These are phyloP conservation scores for Drosophila nigromelanica DNA, from an alignment of 1,140 invertebrate genomes.

Conservation along the genomic window DNA sequence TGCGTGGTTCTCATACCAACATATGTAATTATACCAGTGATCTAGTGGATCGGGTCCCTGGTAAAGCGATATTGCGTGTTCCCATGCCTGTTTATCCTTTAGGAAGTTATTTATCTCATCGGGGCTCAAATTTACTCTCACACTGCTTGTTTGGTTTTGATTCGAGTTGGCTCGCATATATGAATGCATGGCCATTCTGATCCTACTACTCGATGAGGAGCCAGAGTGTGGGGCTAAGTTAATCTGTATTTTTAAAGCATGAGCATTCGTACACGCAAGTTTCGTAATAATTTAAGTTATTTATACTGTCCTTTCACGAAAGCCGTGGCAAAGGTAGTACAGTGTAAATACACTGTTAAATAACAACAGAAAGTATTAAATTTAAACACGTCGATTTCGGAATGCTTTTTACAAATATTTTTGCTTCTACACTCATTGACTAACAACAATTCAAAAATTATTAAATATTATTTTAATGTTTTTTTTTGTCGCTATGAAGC, in stretches of 20 bases:
- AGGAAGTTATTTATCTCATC: slow-evolving; percentile 79
- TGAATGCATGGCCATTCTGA: slow-evolving; percentile 68
- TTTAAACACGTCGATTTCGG: neutral
- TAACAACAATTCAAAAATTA: slow-evolving; percentile 32
- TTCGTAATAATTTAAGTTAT: slow-evolving; percentile 49
- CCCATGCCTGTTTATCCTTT: slow-evolving; percentile 87
- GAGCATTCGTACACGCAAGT: slow-evolving; percentile 28
- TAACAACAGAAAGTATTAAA: slow-evolving; percentile 1
- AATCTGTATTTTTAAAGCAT: slow-evolving; percentile 12
- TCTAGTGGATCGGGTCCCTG: slow-evolving; percentile 93
- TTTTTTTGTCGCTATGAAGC: slow-evolving; percentile 39
- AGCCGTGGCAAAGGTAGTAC: slow-evolving; percentile 3
- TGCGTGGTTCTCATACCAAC: slow-evolving; percentile 95
- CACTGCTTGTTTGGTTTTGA: slow-evolving; percentile 39
- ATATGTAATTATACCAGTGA: slow-evolving; percentile 94
- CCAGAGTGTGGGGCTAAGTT: slow-evolving; percentile 1
- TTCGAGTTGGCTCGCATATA: slow-evolving; percentile 61
- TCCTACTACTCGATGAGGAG: slow-evolving; percentile 3
- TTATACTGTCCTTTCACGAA: slow-evolving; percentile 29
- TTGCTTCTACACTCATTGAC: slow-evolving; percentile 20
- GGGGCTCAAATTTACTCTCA: slow-evolving; percentile 42
- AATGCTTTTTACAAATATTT: slow-evolving; percentile 1
- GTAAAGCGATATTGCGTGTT: slow-evolving; percentile 91
- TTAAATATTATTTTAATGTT: slow-evolving; percentile 44
- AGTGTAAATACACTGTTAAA: neutral